A percentile compares a stretch with the other conserved stretches of the same genome.
phyloP scores from a whole-genome alignment of 2,888 invertebrate species.

The Lamproptera curius region DNA sequence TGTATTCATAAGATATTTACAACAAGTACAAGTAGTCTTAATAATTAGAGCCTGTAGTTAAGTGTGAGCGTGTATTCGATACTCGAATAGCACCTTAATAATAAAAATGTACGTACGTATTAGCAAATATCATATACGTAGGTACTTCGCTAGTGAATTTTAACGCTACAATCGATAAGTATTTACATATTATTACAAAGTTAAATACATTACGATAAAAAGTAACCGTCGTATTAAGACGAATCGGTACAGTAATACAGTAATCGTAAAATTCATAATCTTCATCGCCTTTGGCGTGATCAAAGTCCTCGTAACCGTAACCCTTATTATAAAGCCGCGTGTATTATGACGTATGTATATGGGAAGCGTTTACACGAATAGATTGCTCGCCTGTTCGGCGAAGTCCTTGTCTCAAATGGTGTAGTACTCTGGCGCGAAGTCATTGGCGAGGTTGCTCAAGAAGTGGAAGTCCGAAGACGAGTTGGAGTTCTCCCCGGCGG shows the following conservation, averaged over 20 bases:
- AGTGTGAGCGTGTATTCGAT: conserved; percentile 30
- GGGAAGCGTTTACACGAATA: conserved; percentile 60
- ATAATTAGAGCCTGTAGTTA: conserved; percentile 9
- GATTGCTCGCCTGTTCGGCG: conserved; percentile 73
- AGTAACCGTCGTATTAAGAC: conserved; percentile 41
- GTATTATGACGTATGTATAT: conserved; percentile 21
- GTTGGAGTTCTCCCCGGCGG: conserved; percentile 88
- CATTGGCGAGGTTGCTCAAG: conserved; percentile 93
- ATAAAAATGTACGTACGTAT: conserved; percentile 25
- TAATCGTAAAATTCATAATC: conserved; percentile 41
- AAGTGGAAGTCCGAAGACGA: conserved; percentile 97
- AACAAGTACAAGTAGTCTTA: conserved; percentile 9
- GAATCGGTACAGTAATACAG: conserved; percentile 40
- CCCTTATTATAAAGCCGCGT: conserved; percentile 26
- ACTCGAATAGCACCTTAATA: conserved; percentile 37
- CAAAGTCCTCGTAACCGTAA: conserved; percentile 37
- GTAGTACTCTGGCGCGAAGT: conserved; percentile 95
- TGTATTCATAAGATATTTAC: conserved; percentile 11
- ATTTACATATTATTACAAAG: conserved; percentile 68
- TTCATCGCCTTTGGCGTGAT: conserved; percentile 55
- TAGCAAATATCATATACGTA: conserved; percentile 41
- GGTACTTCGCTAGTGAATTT: conserved; percentile 32
- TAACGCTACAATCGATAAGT: conserved; percentile 37
- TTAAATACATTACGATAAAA: conserved; percentile 41
- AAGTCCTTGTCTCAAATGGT: conserved; percentile 79